Evolutionary conservation across 53 echinoderm and acorn worm genomes (phyloP), one percentile per base, ranked within the genome.

Genomic region (Holothuria scabra): DNA sequence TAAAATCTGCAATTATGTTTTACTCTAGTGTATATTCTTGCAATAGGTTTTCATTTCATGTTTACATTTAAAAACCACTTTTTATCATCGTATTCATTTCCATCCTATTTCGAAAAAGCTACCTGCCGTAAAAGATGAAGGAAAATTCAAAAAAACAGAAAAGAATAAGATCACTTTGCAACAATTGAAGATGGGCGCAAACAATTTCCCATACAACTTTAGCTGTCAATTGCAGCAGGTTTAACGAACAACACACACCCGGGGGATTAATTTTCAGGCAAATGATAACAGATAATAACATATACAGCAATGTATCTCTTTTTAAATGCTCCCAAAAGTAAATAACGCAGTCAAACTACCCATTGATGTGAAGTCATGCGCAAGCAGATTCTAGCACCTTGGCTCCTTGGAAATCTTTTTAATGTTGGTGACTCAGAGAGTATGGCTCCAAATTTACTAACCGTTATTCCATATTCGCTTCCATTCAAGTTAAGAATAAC

Each of bases 291-390:
- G 46, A 72, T 44, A 19, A 72, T 24, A 44, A 72, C 72, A 72
- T 72, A 72, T 33, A 23, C 46, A 44, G 72, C 24, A 72, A 72
- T 72, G 72, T 72, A 46, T 72, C 26, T 44, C 72, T 33, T 46
- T 72, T 72, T 46, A 72, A 71, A 72, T 46, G 44, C 72, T 44
- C 46, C 72, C 46, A 20, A 72, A 44, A 72, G 72, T 72, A 72
- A 72, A 72, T 72, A 72, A 72, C 48, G 48, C 72, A 30, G 46
- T 72, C 72, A 72, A 33, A 72, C 46, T 48, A 72, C 72, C 46
- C 46, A 72, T 72, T 72, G 72, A 72, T 72, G 46, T 72, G 72
- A 48, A 72, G 34, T 72, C 72, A 72, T 72, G 72, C 72, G 44
- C 72, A 44, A 72, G 72, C 69, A 72, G 34, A 72, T 37, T 31